Base-by-base conservation (phyloP, 2,113 vertebrate genomes). In the Naja naja region DNA sequence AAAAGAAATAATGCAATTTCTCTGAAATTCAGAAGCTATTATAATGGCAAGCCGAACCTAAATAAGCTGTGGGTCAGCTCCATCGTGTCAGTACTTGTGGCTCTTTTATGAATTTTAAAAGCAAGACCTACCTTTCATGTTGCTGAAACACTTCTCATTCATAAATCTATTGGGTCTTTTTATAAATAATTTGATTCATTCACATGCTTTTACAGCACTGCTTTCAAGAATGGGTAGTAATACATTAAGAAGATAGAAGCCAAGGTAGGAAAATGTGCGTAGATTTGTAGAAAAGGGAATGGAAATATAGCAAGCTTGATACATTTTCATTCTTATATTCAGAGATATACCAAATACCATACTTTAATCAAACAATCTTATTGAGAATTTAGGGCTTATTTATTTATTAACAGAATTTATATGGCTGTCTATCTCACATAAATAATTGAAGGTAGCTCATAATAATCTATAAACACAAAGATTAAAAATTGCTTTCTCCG, bases 121-220 rank as follows among this genome's bases (percentile, higher is more conserved):
- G 43, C 85, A 85, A 49, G 85, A 34, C 58, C 85, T 58, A 89
- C 52, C 69, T 90, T 93, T 85, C 69, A 85, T 90, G 85, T 60
- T 86, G 88, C 86, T 86, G 85, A 86, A n/a, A 93, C 74, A 52
- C 23, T 85, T 16, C 34, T 34, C 27, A 52, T 23, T 85, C 89
- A 53, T 86, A 52, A 90, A 86, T 90, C 92, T 93, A 54, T 88
- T 54, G 23, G 34, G 52, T 89, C 18, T 55, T 52, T 55, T 25
- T 45, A 93, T 90, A 89, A 93, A 93, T n/a, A 52, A 81, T 86
- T 85, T 90, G 43, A 89, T 93, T 8, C n/a, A 56, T 81, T 58
- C 20, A 58, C 53, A 30, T 58, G 52, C 69, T 89, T 60, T 58
- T 85, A 52, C 12, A 89, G 58, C 88, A 60, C 54, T 20, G 12